Evolutionary conservation across 2,888 invertebrate genomes (phyloP).

Genomic region (Stramonita haemastoma): DNA sequence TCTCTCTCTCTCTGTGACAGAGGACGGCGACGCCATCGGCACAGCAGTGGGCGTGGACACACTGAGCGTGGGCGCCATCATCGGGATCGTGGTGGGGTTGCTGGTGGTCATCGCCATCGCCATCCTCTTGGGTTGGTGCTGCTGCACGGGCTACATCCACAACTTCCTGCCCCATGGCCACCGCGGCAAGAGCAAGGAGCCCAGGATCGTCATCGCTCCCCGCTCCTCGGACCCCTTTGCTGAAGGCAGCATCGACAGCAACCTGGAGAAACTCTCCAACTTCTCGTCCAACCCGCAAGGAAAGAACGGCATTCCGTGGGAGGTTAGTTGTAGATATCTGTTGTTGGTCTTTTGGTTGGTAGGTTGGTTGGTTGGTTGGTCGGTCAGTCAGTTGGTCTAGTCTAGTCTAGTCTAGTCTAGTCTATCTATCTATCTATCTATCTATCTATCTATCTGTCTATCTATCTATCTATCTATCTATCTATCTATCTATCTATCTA

Average conservation of each 20-base stretch:
- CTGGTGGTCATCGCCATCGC: constrained; percentile 59
- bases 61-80: constrained; percentile 63
- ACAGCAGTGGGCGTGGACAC: constrained; percentile 54
- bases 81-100: constrained; percentile 65
- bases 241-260: constrained; percentile 29
- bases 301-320: constrained; percentile 12
- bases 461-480: neutral
- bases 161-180: neutral
- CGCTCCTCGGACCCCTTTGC: neutral
- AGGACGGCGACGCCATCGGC: constrained; percentile 58
- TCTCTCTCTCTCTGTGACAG: constrained; percentile 48
- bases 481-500: too few species aligned
- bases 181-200: neutral
- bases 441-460: too few species aligned
- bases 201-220: neutral
- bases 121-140: constrained; percentile 66
- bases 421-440: neutral
- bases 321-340: neutral
- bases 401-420: neutral
- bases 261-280: constrained; percentile 35
- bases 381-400: too few species aligned
- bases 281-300: constrained; percentile 7
- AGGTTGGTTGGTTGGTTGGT: too few species aligned
- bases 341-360: neutral
- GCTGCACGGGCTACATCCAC: constrained; percentile 57